These are phyloP conservation scores for Aurelia coerulea DNA, from an alignment of 30 jellyfish, hydroid and myxozoan species.

Conservation along the genomic window DNA sequence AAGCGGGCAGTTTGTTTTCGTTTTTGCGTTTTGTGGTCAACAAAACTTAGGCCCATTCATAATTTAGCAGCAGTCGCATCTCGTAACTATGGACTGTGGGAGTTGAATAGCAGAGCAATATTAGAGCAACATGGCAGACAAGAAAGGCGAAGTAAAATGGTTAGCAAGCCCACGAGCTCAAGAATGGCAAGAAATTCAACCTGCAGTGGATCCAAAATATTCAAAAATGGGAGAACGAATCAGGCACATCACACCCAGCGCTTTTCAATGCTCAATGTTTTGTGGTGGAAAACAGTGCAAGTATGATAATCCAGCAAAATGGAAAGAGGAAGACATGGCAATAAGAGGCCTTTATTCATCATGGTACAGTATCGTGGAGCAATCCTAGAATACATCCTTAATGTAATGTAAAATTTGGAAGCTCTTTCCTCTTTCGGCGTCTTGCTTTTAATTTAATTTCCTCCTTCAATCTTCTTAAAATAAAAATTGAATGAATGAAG, in stretches of 20 bases:
- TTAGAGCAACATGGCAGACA: slow-evolving; percentile 63
- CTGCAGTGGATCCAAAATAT: slow-evolving; percentile 81
- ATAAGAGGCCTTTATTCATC: slow-evolving; percentile 89
- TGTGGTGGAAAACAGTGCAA: slow-evolving; percentile 98
- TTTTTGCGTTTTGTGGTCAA: neutral
- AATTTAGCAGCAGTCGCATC: neutral
- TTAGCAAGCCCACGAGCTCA: slow-evolving; percentile 1
- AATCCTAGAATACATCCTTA: too few relatives aligned
- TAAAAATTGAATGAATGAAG: too few relatives aligned
- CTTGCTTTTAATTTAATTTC: too few relatives aligned
- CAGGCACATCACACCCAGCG: slow-evolving; percentile 92
- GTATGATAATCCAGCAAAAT: slow-evolving; percentile 86
- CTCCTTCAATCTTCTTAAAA: too few relatives aligned
- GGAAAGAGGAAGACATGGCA: slow-evolving; percentile 91
- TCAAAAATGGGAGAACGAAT: slow-evolving; percentile 87
- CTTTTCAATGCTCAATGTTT: slow-evolving; percentile 92
- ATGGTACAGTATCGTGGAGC: slow-evolving; percentile 52
- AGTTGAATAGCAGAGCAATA: neutral
- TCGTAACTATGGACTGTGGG: neutral
- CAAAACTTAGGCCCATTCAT: slow-evolving; percentile 20
- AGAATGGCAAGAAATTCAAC: slow-evolving; percentile 43
- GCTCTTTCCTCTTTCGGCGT: too few relatives aligned
- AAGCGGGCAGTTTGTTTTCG: slow-evolving; percentile 76
- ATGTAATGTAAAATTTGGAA: too few relatives aligned
- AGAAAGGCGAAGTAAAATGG: slow-evolving; percentile 83